Base-by-base conservation (phyloP, 2,888 invertebrate species). In the Lasioglossum figueresi region DNA sequence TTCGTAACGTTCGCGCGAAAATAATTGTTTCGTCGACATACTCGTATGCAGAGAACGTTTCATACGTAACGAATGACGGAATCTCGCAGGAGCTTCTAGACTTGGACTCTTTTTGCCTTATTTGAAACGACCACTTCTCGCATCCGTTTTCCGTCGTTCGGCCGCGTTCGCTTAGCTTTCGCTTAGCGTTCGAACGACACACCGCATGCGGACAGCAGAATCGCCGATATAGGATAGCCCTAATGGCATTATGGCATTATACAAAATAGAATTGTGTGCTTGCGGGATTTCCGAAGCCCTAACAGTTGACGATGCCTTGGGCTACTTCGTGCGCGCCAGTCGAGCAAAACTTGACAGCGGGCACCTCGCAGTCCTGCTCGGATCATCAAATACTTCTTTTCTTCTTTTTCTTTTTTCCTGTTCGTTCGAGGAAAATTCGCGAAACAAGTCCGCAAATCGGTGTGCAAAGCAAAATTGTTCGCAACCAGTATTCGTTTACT, bases 231-330 rank as follows among this genome's bases (percentile, higher is more conserved):
- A 70, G 78, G 72, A 76, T 78, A 72, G 40, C 70, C 45, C 12
- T 93, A 94, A 94, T 94, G 90, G 87, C 77, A 92, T 94, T 94
- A 93, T 83, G 87, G 93, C 83, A 93, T 94, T 93, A 94, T 89
- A 92, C 89, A 93, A 94, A 93, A 94, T 93, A 93, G 93, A 92
- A 92, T 93, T 92, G 93, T 84, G 87, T 83, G 86, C 90, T 88
- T 89, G 85, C 73, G 85, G 93, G 93, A 91, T 93, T 93, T 92
- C 88, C 43, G 94, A 94, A 94, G 93, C 94, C 94, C 52, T 87
- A 91, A 79, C 63, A 76, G 74, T 85, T 81, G 80, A 82, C 84
- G 76, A 79, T 79, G 76, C 73, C 85, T 83, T 76, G 79, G 81
- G 73, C 79, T 80, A 84, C 78, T 86, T 83, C 80, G 84, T 78